A percentile compares a stretch with the other conserved stretches of the same genome.
phyloP scores from a whole-genome alignment of 1,140 invertebrate species.

The Bombus huntii region DNA sequence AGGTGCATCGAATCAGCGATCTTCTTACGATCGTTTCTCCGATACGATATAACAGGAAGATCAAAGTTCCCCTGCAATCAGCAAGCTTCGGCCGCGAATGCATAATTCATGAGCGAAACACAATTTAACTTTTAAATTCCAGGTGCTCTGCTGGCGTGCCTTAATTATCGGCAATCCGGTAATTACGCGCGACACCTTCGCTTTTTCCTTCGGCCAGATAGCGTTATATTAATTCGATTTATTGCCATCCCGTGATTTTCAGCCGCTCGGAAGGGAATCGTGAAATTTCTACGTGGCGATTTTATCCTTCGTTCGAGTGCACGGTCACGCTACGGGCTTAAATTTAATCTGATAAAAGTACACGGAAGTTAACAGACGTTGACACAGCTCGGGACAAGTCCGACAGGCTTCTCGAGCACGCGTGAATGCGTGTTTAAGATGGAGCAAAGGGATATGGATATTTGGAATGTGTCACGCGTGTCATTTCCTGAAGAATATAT shows the following conservation, averaged over 20 bases:
- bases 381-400: neutral
- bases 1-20: conserved; percentile 57
- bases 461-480: neutral
- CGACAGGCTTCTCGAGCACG: neutral
- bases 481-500: neutral
- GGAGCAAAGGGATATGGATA: neutral
- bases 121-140: conserved; percentile 74
- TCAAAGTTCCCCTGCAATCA: conserved; percentile 65
- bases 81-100: conserved; percentile 36
- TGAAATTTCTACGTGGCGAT: neutral
- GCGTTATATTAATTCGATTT: conserved; percentile 57
- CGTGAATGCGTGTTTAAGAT: neutral
- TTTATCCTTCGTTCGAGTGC: neutral
- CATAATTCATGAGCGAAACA: conserved; percentile 71
- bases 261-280: neutral
- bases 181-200: conserved; percentile 68
- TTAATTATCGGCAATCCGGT: conserved; percentile 69
- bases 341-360: neutral
- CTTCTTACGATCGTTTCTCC: conserved; percentile 48
- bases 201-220: conserved; percentile 16
- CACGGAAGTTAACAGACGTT: conserved; percentile 10
- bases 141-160: conserved; percentile 34
- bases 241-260: neutral
- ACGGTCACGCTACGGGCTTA: neutral
- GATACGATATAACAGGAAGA: conserved; percentile 54